Evolutionary conservation across 2,113 vertebrate species (phyloP).

Genomic region (Chloropsis hardwickii): DNA sequence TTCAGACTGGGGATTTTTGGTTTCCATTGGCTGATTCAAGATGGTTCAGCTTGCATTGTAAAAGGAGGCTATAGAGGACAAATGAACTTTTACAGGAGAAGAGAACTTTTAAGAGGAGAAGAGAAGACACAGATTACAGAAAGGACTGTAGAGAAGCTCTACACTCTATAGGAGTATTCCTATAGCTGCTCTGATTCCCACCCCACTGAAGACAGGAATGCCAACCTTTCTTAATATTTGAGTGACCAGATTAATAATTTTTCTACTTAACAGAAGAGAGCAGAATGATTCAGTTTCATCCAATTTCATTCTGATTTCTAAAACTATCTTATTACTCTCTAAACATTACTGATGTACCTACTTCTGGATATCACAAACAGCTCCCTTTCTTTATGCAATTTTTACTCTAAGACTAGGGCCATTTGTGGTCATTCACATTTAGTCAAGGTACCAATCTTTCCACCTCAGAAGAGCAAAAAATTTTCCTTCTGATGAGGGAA

Average conservation of each 20-base stretch:
- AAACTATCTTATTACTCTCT: neutral
- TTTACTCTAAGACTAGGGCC: neutral
- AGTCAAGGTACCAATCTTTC: neutral
- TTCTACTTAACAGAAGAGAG: neutral
- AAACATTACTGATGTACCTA: neutral
- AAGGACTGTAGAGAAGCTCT: neutral
- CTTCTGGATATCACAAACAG: neutral
- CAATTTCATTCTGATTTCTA: neutral
- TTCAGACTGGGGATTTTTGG: neutral
- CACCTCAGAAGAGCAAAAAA: rapidly evolving
- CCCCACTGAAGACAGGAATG: neutral
- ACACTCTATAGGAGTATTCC: neutral
- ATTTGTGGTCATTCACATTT: neutral
- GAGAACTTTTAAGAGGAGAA: neutral
- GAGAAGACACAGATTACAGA: neutral
- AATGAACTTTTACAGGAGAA: neutral
- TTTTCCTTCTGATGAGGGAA: neutral
- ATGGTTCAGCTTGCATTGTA: neutral
- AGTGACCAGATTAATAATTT: neutral
- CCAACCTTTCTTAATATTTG: neutral
- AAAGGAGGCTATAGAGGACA: neutral
- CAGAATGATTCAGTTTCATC: neutral
- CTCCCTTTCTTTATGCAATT: neutral
- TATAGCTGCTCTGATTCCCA: neutral
- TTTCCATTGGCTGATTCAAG: neutral